These are phyloP conservation scores for Hemiscyllium ocellatum DNA, from an alignment of 2,113 vertebrate species.

Conservation along the genomic window DNA sequence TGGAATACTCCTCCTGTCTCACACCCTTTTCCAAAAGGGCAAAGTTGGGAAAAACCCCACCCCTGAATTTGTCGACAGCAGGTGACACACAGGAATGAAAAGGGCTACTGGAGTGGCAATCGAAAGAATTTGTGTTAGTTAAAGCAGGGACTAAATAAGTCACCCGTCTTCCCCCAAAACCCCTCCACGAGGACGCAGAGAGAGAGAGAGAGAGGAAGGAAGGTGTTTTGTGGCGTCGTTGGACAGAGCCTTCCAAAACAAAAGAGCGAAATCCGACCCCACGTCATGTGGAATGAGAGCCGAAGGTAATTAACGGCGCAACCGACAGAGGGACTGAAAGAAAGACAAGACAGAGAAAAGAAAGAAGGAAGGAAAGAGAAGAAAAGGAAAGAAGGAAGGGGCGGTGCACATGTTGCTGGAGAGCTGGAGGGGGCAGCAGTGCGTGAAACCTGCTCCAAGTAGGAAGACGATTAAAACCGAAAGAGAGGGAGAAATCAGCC, in stretches of 20 bases:
- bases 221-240: not conserved
- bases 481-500: not conserved
- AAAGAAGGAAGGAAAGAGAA: not conserved
- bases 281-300: not conserved
- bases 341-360: not conserved
- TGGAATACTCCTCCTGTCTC: not conserved
- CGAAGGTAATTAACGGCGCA: not conserved
- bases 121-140: conserved; percentile 36
- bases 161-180: conserved; percentile 15
- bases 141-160: conserved; percentile 26
- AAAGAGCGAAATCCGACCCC: not conserved
- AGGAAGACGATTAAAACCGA: conserved; percentile 31
- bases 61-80: conserved; percentile 32
- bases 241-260: not conserved
- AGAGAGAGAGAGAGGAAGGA: not conserved
- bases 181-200: conserved; percentile 26
- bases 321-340: not conserved
- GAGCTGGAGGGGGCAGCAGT: conserved; percentile 40
- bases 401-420: conserved; percentile 40
- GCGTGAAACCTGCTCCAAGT: conserved; percentile 38
- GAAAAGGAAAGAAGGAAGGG: not conserved
- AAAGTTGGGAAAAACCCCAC: conserved; percentile 40
- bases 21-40: conserved; percentile 37
- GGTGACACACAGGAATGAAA: conserved; percentile 5
- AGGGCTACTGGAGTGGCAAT: conserved; percentile 33